These are phyloP conservation scores for Vicugna pacos DNA, from an alignment of 2,113 vertebrate genomes.

Conservation along the genomic window DNA sequence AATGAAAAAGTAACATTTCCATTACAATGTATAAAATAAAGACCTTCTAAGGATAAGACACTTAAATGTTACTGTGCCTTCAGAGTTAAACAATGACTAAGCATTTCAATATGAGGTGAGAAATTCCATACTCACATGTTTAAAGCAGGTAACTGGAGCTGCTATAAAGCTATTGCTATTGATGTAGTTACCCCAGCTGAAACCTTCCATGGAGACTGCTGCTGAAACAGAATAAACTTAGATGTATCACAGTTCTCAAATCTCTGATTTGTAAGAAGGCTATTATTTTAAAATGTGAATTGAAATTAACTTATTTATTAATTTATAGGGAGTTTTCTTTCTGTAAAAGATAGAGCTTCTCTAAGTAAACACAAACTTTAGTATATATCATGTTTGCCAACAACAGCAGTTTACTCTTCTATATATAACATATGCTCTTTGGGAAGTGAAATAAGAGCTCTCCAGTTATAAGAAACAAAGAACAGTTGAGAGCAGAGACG, in stretches of 20 bases:
- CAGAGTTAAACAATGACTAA: conserved; percentile 28
- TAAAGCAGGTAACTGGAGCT: conserved; percentile 98
- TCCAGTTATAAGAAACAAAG: background rate
- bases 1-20: background rate
- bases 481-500: background rate
- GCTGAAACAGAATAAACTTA: conserved; percentile 80
- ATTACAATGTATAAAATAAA: conserved; percentile 20
- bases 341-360: conserved; percentile 41
- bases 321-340: background rate
- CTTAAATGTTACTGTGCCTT: background rate
- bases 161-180: conserved; percentile 96
- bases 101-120: conserved; percentile 23
- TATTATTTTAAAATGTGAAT: conserved; percentile 12
- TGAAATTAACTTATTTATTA: background rate
- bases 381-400: background rate
- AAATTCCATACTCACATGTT: conserved; percentile 92
- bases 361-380: conserved; percentile 18
- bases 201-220: conserved; percentile 91
- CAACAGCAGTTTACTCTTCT: background rate
- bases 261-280: background rate
- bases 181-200: conserved; percentile 98
- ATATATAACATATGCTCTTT: background rate
- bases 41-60: background rate
- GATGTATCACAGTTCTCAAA: conserved; percentile 74
- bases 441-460: background rate